Base-by-base conservation (phyloP, 2,113 vertebrate species). In the Lipotes vexillifer region DNA sequence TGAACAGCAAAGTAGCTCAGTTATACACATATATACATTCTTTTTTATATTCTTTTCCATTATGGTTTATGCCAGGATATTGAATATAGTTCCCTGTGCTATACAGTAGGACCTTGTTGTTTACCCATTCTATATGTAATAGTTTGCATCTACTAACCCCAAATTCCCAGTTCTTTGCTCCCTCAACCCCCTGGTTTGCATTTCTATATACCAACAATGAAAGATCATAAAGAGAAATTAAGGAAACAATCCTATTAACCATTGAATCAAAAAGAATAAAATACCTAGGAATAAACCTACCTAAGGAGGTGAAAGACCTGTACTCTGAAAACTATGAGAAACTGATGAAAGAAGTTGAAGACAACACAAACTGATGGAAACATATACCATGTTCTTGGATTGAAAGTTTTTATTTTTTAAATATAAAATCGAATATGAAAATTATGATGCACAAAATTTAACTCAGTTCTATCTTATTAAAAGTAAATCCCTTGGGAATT, bases 341-440 rank as follows among this genome's bases (percentile, higher is more conserved):
- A 8, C 18, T n/a, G 31, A 12, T 6, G 46, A n/a, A n/a, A 33
- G 46, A 77, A 52, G 52, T 33, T 52, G 74, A 77, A 77, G 46
- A n/a, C 74, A 11, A 21, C 9, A 52, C 49, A 75, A 77, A 49
- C 17, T 49, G 46, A 77, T 77, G 46, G 46, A 33, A 77, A 77
- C 9, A 77, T 77, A 46, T 77, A 33, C 74, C 44, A 49, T 77
- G 74, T 49, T 77, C 74, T 77, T 77, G 2, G 44, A 29, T 74
- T 18, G 15, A 52, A 49, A 36, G 6, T 49, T 89, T 90, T 93
- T 92, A 74, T 82, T 95, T 96, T 41, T 52, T 59, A 49, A 94
- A 38, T 71, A 69, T 31, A 7, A 96, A 96, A 90, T 27, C 29
- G 93, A 85, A 77, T 41, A 49, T 88, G 68, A 92, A 92, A 78